Evolutionary conservation across 2,797 vertebrate species (phyloP).

Genomic region (Siniperca scherzeri): DNA sequence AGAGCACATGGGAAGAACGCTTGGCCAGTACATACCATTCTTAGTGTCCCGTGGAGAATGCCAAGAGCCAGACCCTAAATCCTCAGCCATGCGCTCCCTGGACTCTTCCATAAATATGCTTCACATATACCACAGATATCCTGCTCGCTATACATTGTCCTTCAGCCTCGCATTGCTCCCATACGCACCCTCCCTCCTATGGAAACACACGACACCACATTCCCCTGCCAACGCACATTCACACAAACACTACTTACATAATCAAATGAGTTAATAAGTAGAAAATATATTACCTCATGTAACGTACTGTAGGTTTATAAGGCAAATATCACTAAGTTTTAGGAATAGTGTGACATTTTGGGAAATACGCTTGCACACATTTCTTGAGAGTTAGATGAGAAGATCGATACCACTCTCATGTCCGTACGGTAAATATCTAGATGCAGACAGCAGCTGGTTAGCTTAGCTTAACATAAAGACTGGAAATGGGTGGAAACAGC

Average conservation of each 20-base stretch:
- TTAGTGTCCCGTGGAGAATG: constrained; percentile 70
- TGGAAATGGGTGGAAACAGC: background rate
- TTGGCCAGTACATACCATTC: constrained; percentile 80
- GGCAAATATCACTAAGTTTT: background rate
- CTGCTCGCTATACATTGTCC: constrained; percentile 29
- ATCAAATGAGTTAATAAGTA: constrained; percentile 1
- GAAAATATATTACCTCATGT: constrained; percentile 11
- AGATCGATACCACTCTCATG: background rate
- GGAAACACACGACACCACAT: constrained; percentile 33
- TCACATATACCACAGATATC: constrained; percentile 44
- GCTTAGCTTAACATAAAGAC: background rate
- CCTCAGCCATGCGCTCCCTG: constrained; percentile 52
- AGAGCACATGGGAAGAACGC: constrained; percentile 60
- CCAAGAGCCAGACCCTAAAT: constrained; percentile 70
- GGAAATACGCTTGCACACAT: background rate
- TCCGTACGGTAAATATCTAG: background rate
- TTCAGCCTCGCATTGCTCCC: constrained; percentile 18
- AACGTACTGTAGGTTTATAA: background rate
- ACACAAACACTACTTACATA: constrained; percentile 11
- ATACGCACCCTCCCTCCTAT: constrained; percentile 24
- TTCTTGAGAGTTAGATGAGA: background rate
- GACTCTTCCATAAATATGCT: constrained; percentile 59
- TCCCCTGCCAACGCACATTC: background rate
- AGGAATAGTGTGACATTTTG: background rate
- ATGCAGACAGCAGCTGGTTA: background rate